These are phyloP conservation scores for Diacarnus erythraeanus DNA, from an alignment of 37 sponge, comb jelly and placozoan species.

Conservation along the genomic window DNA sequence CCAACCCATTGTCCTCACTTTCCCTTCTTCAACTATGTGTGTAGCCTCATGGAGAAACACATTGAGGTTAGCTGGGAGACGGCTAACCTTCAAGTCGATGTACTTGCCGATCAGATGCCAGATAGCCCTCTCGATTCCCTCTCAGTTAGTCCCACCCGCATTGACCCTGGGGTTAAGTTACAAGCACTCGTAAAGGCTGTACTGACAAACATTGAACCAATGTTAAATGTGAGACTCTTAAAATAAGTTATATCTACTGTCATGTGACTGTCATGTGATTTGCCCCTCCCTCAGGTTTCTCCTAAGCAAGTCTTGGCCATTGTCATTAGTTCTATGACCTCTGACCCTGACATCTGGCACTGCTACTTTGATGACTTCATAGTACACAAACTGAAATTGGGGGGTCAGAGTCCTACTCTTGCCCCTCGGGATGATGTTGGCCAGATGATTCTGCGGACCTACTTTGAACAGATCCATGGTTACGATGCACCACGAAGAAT, in stretches of 20 bases:
- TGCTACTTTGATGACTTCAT: conserved; percentile 70
- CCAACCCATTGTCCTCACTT: conserved; percentile 31
- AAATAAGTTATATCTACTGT: not conserved
- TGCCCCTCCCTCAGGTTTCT: not conserved
- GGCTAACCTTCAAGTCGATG: conserved; percentile 12
- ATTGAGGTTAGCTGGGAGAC: conserved; percentile 33
- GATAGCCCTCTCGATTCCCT: not conserved
- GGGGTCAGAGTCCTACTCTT: not conserved
- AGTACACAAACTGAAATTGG: conserved; percentile 38
- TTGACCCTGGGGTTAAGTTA: not conserved
- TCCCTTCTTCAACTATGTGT: conserved; percentile 58
- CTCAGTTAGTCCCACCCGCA: not conserved
- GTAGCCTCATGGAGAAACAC: conserved; percentile 26
- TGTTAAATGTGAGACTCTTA: not conserved
- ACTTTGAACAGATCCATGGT: conserved; percentile 32
- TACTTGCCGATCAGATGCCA: not conserved
- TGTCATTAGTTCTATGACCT: conserved; percentile 19
- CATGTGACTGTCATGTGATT: conserved; percentile 2
- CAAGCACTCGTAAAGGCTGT: not conserved
- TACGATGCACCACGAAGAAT: not conserved
- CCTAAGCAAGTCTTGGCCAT: conserved; percentile 1
- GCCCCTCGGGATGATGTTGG: conserved; percentile 19
- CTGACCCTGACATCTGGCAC: conserved; percentile 45
- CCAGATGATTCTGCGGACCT: conserved; percentile 26
- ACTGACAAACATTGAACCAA: not conserved